Percentiles rank a stretch among this genome's conserved stretches.
Conservation (phyloP, 2,113 vertebrate species). For the Garra rufa region DNA sequence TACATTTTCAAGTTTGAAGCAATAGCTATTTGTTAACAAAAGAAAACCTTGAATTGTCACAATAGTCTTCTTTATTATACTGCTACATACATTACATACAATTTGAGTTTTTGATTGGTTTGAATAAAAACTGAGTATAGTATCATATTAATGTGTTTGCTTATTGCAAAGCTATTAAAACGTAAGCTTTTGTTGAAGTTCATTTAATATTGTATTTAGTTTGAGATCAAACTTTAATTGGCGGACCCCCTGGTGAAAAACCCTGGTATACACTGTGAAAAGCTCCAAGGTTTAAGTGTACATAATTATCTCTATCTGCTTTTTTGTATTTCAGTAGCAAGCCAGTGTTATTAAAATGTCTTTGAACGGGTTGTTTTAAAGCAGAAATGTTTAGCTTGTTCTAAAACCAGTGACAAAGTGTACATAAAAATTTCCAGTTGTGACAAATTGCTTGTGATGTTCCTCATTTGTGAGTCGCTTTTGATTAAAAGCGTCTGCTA, state of each 20-base stretch:
- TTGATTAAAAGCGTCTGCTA: background rate
- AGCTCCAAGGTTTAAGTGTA: background rate
- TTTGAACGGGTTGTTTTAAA: background rate
- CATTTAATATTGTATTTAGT: background rate
- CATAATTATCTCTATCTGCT: background rate
- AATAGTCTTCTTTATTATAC: background rate
- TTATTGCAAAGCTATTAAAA: background rate
- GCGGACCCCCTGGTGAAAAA: background rate
- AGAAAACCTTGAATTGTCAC: background rate
- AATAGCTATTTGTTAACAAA: background rate
- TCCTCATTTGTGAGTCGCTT: background rate
- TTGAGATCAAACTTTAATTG: background rate
- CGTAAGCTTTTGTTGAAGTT: background rate
- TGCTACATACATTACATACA: background rate
- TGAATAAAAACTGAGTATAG: background rate
- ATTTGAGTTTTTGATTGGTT: background rate
- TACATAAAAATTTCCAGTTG: background rate
- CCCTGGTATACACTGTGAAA: background rate
- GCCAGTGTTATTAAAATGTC: background rate
- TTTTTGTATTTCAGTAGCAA: background rate
- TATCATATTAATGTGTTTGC: background rate
- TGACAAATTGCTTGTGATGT: constrained; percentile 5
- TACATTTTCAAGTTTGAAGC: background rate
- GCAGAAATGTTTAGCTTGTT: background rate
- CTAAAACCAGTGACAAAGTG: background rate